Evolutionary conservation across 2,113 vertebrate species (phyloP).

Genomic region (Sorex araneus): DNA sequence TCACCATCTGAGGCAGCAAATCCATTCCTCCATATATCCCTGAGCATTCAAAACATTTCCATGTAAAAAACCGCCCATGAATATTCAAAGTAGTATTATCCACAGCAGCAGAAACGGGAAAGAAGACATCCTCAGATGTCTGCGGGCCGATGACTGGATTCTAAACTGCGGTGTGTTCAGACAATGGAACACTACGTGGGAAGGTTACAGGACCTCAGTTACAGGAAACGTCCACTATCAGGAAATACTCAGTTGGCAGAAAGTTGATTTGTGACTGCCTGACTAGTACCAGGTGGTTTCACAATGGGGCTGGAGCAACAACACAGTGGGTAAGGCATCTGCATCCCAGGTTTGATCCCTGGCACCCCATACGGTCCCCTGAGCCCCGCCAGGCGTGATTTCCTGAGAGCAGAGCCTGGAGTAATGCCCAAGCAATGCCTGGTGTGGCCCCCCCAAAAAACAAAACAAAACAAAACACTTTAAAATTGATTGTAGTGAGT

Average conservation of each 20-base stretch:
- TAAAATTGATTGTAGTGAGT: too few relatives aligned
- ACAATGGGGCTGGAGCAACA: too few relatives aligned
- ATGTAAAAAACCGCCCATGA: neutral
- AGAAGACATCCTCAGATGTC: neutral
- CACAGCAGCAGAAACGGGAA: neutral
- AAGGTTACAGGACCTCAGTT: neutral
- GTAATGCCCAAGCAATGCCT: too few relatives aligned
- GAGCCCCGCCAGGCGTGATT: too few relatives aligned
- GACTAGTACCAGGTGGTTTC: neutral
- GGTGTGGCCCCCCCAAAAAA: too few relatives aligned
- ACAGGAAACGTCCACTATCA: neutral
- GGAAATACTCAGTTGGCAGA: neutral
- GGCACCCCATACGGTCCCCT: too few relatives aligned
- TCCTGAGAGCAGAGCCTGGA: too few relatives aligned
- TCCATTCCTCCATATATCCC: neutral
- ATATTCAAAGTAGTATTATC: neutral
- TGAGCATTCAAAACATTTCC: neutral
- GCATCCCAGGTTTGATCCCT: too few relatives aligned
- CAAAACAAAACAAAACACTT: too few relatives aligned
- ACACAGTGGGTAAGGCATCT: too few relatives aligned
- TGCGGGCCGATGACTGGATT: neutral
- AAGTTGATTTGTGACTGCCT: neutral
- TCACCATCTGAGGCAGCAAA: neutral
- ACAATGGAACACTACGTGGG: slow-evolving; percentile 21
- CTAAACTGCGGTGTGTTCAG: neutral